Base-by-base conservation (phyloP, 2,888 invertebrate species). In the Phengaris alcon region DNA sequence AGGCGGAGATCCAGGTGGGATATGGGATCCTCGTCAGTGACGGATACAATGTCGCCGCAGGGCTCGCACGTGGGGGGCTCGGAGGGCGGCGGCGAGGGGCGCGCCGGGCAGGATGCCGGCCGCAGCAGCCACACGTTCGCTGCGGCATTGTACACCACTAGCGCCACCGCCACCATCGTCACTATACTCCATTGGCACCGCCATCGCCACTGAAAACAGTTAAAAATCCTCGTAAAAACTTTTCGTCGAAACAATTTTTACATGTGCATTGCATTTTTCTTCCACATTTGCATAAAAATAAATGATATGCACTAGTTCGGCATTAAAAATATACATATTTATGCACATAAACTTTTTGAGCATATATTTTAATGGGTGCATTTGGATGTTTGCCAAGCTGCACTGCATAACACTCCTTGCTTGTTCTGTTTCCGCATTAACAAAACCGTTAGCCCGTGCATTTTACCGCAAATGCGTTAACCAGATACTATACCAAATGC, bases 151-250 rank as follows among this genome's bases (percentile, higher is more conserved):
- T 91, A 96, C 68, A 96, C 83, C 51, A 96, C 95, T 78, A 97
- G 91, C 55, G 95, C 93, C 75, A 96, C 84, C 57, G 96, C 95
- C 80, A 95, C 94, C 77, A 95, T 87, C 78, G 96, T 92, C 82
- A 96, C 95, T 82, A 96, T 87, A 86, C 95, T 96, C 96, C 96
- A 96, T 85, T 95, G 94, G 81, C 95, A 95, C 82, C 96, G 90
- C 91, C 93, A 93, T 54, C 88, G 87, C 89, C 90, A 91, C 94
- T 94, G 86, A 75, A 80, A 81, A 77, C 78, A 69, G 52, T 68
- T 22, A 1, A 55, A 12, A 59, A 75, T 68, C 5, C 12, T 52
- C 72, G 13, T 46, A 48, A 51, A 22, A 13, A 35, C 57, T 35
- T 64, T 35, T 2, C 2, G 15, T n/a, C 12, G 35, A 1, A 64